Conservation (phyloP, 2,113 vertebrate genomes). For the Scalopus aquaticus region DNA sequence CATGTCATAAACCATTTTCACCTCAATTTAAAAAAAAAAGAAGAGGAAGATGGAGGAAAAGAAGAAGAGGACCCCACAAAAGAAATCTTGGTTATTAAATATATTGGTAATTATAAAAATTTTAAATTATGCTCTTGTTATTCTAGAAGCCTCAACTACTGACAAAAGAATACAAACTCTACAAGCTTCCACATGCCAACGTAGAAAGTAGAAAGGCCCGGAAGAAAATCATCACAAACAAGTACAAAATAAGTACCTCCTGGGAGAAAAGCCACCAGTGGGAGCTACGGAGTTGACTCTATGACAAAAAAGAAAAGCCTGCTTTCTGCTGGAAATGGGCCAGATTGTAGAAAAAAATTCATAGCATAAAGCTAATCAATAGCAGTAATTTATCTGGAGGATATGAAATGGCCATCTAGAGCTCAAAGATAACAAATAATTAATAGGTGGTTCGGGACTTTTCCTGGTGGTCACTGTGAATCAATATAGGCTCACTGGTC, state of each 20-base stretch:
- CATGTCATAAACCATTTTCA: too few relatives aligned
- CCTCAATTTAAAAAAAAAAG: too few relatives aligned
- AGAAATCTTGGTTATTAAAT: neutral
- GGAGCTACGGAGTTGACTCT: neutral
- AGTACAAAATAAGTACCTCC: neutral
- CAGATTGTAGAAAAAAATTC: neutral
- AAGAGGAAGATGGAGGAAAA: too few relatives aligned
- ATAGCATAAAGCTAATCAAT: neutral
- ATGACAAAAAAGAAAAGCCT: neutral
- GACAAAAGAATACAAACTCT: slow-evolving; percentile 13
- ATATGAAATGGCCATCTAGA: neutral
- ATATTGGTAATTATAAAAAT: too few relatives aligned
- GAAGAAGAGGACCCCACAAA: neutral
- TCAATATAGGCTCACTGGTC: neutral
- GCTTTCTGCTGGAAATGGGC: neutral
- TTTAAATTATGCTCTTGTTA: neutral
- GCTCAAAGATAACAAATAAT: neutral
- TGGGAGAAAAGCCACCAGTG: neutral
- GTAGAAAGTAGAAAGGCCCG: neutral
- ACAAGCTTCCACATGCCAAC: neutral
- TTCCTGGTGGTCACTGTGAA: neutral
- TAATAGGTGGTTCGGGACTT: neutral
- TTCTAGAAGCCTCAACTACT: neutral
- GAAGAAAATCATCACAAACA: neutral
- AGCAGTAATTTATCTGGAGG: neutral